phyloP scores from a whole-genome alignment of 2,888 invertebrate genomes.

The Meganola albula region DNA sequence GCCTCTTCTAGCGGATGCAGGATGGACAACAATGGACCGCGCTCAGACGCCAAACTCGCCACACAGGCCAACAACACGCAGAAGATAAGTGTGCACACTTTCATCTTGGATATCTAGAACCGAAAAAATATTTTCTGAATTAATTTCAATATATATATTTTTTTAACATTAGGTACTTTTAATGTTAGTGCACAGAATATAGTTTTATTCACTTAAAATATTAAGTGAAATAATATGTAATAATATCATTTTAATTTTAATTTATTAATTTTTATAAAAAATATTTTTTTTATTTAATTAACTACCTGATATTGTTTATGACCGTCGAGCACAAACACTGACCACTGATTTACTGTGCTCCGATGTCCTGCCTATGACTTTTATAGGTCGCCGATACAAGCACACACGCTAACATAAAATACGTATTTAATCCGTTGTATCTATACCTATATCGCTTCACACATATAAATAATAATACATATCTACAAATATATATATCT shows the following conservation, averaged over 20 bases:
- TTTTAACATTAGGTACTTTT: no score
- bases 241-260: neutral
- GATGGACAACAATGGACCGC: slow-evolving; percentile 38
- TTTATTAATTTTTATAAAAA: neutral
- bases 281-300: neutral
- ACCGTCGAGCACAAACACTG: slow-evolving; percentile 50
- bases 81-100: slow-evolving; percentile 35
- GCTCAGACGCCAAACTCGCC: slow-evolving; percentile 40
- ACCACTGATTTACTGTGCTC: slow-evolving; percentile 48
- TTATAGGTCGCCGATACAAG: slow-evolving; percentile 60
- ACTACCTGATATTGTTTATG: slow-evolving; percentile 41
- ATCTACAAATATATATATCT: slow-evolving; percentile 10
- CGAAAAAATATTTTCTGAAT: neutral
- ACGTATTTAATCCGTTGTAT: slow-evolving; percentile 19
- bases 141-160: neutral
- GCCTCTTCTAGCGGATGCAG: slow-evolving; percentile 31
- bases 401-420: slow-evolving; percentile 29
- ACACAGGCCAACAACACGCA: slow-evolving; percentile 48
- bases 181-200: no score
- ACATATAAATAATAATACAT: slow-evolving; percentile 33
- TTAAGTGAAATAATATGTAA: neutral
- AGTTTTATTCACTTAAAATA: neutral
- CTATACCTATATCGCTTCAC: slow-evolving; percentile 35
- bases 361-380: slow-evolving; percentile 53
- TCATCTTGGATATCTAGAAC: slow-evolving; percentile 24